Evolutionary conservation across 2,797 vertebrate species (phyloP), one percentile per base, ranked within the genome.

Genomic region (Xerus rutilus): DNA sequence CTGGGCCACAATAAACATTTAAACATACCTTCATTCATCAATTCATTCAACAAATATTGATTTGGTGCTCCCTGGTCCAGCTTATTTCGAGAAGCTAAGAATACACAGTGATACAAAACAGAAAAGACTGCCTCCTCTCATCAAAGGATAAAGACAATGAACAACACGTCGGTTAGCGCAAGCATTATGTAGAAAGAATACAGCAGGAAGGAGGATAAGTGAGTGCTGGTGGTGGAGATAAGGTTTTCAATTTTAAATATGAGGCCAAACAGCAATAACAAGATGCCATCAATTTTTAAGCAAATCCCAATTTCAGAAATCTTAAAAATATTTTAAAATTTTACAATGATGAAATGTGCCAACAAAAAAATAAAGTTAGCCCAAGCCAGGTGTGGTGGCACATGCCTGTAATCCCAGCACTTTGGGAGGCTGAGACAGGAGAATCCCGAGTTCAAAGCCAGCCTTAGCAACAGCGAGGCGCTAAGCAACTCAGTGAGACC

Each of bases 251-350:
- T 64, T 82, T 90, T 78, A 82, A 78, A 76, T 5, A 85, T 21
- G 32, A 5, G 32, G n/a, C n/a, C 47, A 84, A 86, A 87, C 10
- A 74, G 54, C 17, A 13, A 64, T 30, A 62, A 30, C 32, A 78
- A 49, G 47, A 91, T 25, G 25, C 17, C 9, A 62, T 28, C 32
- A 78, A 78, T 69, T 85, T 87, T 95, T 72, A 82, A 93, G 57
- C 32, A 70, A 28, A 77, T 62, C 54, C 88, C 54, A 72, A 73
- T 89, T 93, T 89, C 57, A 57, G 35, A 89, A 90, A 79, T 62
- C 62, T 52, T 91, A 52, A 82, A 57, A 92, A 45, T 89, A 82
- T 59, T 39, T 89, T 77, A 67, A 67, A 91, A 89, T 79, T 95
- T 88, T 76, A 84, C 32, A 88, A 49, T 73, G 47, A 89, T 45